Evolutionary conservation across 2,113 vertebrate genomes (phyloP).

Genomic region (Patagioenas fasciata): DNA sequence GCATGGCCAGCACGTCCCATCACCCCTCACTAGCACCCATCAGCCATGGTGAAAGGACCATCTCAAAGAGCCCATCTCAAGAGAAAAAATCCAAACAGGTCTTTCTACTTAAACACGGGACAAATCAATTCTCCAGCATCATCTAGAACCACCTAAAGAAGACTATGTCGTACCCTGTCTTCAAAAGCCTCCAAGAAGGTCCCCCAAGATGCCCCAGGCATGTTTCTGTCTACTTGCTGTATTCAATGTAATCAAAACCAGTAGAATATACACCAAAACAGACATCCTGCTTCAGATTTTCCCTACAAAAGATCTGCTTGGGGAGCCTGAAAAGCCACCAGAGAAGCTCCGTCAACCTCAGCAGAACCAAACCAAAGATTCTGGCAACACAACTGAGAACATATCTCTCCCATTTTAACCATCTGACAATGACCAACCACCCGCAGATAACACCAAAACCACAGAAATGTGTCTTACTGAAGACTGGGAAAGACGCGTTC

Average conservation of each 20-base stretch:
- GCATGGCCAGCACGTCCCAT: fast-evolving
- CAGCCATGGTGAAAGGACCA: fast-evolving
- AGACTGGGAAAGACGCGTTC: conserved; percentile 91
- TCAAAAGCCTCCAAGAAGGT: neutral
- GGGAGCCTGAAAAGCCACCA: neutral
- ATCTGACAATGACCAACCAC: neutral
- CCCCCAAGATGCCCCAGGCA: fast-evolving
- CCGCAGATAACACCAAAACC: neutral
- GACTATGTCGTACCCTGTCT: neutral
- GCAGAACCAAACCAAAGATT: neutral
- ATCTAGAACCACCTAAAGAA: neutral
- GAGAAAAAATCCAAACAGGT: neutral
- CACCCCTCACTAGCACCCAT: neutral
- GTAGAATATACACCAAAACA: neutral
- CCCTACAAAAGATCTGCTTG: neutral
- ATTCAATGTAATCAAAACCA: neutral
- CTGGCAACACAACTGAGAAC: neutral
- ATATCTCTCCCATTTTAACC: neutral
- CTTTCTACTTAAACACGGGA: neutral
- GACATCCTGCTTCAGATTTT: neutral
- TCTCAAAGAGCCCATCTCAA: neutral
- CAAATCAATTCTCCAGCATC: neutral
- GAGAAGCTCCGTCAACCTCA: neutral
- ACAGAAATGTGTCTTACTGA: conserved; percentile 82
- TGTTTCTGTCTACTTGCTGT: neutral